Base-by-base conservation (phyloP, 2,797 vertebrate species). In the Halcyon badia region DNA sequence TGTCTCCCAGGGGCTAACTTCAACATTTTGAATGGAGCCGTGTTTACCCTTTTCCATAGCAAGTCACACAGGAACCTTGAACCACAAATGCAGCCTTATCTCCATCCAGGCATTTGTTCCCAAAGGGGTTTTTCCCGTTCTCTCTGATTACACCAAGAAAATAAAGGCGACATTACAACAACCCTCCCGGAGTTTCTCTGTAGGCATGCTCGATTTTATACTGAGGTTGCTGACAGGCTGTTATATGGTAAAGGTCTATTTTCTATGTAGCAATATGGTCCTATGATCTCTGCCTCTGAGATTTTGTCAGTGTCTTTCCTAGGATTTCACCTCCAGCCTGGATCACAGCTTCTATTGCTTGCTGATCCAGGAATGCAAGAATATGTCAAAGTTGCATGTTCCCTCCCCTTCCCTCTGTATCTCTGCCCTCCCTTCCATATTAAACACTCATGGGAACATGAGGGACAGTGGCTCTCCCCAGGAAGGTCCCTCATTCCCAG, bases 301-400 rank as follows among this genome's bases (percentile, higher is more conserved):
- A 84, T 37, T 76, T 73, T 87, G 30, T 52, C 51, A 26, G 17
- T 30, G 56, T 18, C 37, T 82, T 88, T 70, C 9, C 22, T 51
- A 66, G 66, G 35, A 76, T 83, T 92, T 78, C 28, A 42, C 33
- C 14, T 18, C 33, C n/a, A 70, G 44, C 17, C n/a, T 62, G 28
- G 58, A 76, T 62, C 18, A 25, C 0, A 2, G n/a, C 35, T 78
- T 84, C 39, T 48, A 64, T 35, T 58, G 12, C 31, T 31, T 90
- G 58, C 35, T 51, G 54, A 35, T 28, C 8, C 49, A 56, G 42
- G 42, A 86, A 62, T 6, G 31, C 21, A 76, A 33, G 69, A 65
- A 51, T 13, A 1, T 39, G 21, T n/a, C 1, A 2, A 88, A 61
- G 9, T 41, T 6, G 0, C 26, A 5, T 33, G 28, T 9, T 46